A percentile compares a stretch with the other conserved stretches of the same genome.
Conservation (phyloP, 2,113 vertebrate genomes). For the Podiceps cristatus region DNA sequence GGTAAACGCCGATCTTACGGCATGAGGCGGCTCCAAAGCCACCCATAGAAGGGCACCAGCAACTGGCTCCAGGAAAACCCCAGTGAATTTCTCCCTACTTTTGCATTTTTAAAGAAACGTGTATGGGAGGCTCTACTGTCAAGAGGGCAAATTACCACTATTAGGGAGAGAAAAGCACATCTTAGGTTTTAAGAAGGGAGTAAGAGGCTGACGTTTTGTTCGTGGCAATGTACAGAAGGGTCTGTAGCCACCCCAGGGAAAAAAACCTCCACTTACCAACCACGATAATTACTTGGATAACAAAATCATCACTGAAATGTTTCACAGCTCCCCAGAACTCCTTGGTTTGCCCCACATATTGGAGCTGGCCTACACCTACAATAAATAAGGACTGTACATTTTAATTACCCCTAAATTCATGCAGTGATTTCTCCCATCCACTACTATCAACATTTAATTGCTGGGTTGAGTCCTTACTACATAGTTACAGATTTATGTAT, state of each 20-base stretch:
- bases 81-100: background rate
- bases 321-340: background rate
- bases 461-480: background rate
- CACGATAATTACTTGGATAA: background rate
- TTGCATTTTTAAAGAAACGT: background rate
- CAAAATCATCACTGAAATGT: background rate
- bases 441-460: background rate
- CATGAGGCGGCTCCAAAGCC: background rate
- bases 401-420: background rate
- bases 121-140: background rate
- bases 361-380: background rate
- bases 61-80: background rate
- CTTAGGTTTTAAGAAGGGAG: background rate
- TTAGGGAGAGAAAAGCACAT: background rate
- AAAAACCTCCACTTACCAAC: background rate
- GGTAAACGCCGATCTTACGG: fast-evolving
- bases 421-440: background rate
- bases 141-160: background rate
- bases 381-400: background rate
- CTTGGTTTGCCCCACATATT: background rate
- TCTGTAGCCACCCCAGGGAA: background rate
- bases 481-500: background rate
- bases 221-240: fast-evolving
- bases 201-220: background rate
- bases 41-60: background rate